A percentile compares a stretch with the other conserved stretches of the same genome.
These are phyloP conservation scores for Myotis lucifugus DNA, from an alignment of 2,113 vertebrate species.

Conservation along the genomic window DNA sequence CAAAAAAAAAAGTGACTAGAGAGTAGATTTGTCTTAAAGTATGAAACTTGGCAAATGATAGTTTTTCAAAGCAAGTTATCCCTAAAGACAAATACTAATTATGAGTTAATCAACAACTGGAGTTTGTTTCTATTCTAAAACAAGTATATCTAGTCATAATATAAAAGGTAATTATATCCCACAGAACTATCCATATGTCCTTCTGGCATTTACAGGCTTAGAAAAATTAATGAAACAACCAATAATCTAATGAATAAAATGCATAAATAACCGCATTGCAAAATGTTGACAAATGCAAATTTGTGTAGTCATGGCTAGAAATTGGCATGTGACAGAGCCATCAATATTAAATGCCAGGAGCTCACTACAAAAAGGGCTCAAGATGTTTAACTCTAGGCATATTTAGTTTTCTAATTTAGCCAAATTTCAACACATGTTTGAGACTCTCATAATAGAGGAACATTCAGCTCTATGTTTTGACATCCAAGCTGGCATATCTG, in stretches of 20 bases:
- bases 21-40: not conserved
- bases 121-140: slow-evolving; percentile 33
- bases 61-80: slow-evolving; percentile 21
- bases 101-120: not conserved
- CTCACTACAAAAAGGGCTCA: slow-evolving; percentile 42
- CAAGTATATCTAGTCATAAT: slow-evolving; percentile 21
- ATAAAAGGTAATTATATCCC: not conserved
- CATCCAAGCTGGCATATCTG: slow-evolving; percentile 63
- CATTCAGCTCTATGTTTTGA: slow-evolving; percentile 42
- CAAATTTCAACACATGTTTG: slow-evolving; percentile 60
- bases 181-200: slow-evolving; percentile 13
- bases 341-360: slow-evolving; percentile 39
- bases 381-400: slow-evolving; percentile 63
- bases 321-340: not conserved
- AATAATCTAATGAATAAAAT: slow-evolving; percentile 51
- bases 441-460: slow-evolving; percentile 19
- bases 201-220: not conserved
- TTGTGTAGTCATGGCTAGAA: not conserved
- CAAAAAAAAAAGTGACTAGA: not conserved
- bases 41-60: not conserved
- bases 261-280: not conserved
- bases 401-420: slow-evolving; percentile 53
- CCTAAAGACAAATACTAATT: slow-evolving; percentile 39
- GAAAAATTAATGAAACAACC: slow-evolving; percentile 33
- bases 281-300: slow-evolving; percentile 61